Base-by-base conservation (phyloP, 2,797 vertebrate species). In the Acipenser oxyrinchus region DNA sequence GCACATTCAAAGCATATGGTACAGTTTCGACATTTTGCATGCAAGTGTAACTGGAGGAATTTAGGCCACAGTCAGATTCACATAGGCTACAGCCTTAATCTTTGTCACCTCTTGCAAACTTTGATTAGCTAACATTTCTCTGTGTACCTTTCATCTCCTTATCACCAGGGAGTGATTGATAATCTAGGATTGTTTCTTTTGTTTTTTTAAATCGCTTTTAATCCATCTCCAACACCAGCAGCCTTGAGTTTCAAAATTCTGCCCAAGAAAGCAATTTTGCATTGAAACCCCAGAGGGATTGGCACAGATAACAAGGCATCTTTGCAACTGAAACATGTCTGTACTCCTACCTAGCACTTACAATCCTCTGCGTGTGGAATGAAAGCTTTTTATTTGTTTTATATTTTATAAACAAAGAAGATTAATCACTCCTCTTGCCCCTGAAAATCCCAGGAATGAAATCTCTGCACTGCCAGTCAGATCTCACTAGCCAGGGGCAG, bases 131-230 rank as follows among this genome's bases (percentile, higher is more conserved):
- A 37, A 37, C 23, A 37, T 37, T 37, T 37, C 4, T 58, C 11
- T 58, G 11, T 58, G 55, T 58, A 13, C 55, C 12, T 58, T n/a
- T 13, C 11, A 23, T 37, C 15, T 23, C 48, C 60, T 62, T 62
- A 62, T 62, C 60, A 37, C 48, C 60, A 62, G 60, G 60, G 60
- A 62, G 60, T 23, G 48, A 62, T 6, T 15, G 60, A 62, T 62
- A 7, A 62, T 62, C 18, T 15, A 62, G 4, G n/a, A 55, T n/a
- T n/a, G n/a, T n/a, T 55, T 55, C n/a, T 37, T 37, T 37, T n/a
- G n/a, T 37, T 37, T 37, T 1, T 1, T 1, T 1, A 48, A 62
- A 23, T 6, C 9, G 4, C 60, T 23, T 62, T 62, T 62, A 62
- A 62, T 62, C 60, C 23, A 7, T 12, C 13, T 62, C 15, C 60